These are phyloP conservation scores for Danaus melanippus DNA, from an alignment of 1,140 invertebrate genomes.

Conservation along the genomic window DNA sequence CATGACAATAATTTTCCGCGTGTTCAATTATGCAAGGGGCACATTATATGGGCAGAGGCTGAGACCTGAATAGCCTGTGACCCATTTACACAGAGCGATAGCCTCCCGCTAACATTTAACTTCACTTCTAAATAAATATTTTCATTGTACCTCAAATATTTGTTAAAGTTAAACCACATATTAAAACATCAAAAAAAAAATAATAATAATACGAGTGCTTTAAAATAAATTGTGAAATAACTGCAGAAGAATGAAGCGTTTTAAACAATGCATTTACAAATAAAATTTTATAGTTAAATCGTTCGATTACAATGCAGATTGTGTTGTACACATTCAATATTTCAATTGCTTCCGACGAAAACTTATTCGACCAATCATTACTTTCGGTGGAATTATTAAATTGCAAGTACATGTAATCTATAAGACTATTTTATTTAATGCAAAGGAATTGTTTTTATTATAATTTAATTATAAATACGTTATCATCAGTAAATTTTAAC, in stretches of 20 bases:
- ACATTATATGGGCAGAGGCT: slow-evolving; percentile 46
- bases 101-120: slow-evolving; percentile 44
- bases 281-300: slow-evolving; percentile 10
- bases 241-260: neutral
- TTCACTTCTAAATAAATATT: slow-evolving; percentile 30
- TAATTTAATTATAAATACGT: no score
- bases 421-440: no score
- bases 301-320: slow-evolving; percentile 16
- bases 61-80: slow-evolving; percentile 64
- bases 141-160: slow-evolving; percentile 15
- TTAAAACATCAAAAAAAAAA: no score
- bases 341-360: neutral
- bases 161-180: no score
- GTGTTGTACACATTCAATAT: slow-evolving; percentile 9
- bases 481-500: no score
- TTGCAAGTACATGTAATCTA: no score
- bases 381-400: no score
- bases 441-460: no score
- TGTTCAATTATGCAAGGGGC: slow-evolving; percentile 64
- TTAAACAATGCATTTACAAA: slow-evolving; percentile 3
- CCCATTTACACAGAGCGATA: slow-evolving; percentile 62
- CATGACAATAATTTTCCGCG: slow-evolving; percentile 63
- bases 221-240: neutral
- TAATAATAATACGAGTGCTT: neutral
- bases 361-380: no score